Conservation (phyloP, 2,797 vertebrate genomes). For the Lateolabrax maculatus region DNA sequence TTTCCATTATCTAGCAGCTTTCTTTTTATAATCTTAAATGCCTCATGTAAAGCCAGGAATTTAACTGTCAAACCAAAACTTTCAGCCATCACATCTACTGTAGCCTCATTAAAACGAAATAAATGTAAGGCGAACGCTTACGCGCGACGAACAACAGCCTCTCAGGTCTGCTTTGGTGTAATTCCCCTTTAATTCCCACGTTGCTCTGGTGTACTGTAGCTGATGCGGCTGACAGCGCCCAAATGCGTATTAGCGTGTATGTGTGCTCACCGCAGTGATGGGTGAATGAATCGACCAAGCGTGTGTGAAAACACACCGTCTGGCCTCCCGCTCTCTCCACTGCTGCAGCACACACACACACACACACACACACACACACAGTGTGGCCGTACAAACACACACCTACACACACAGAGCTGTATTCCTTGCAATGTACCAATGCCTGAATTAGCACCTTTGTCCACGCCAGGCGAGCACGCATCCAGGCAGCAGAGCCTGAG, state of each 20-base stretch:
- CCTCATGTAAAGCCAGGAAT: background rate
- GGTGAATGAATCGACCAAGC: constrained; percentile 74
- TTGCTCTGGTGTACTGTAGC: constrained; percentile 50
- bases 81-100: background rate
- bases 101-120: background rate
- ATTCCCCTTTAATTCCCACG: constrained; percentile 62
- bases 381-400: constrained; percentile 26
- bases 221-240: constrained; percentile 63
- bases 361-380: constrained; percentile 35
- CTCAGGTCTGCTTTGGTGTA: constrained; percentile 1
- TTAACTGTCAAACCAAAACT: background rate
- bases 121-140: background rate
- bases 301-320: constrained; percentile 68
- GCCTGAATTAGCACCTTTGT: constrained; percentile 69
- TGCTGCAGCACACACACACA: constrained; percentile 34
- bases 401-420: constrained; percentile 36
- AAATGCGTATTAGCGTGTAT: constrained; percentile 58
- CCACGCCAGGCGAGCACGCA: constrained; percentile 55
- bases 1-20: constrained; percentile 29
- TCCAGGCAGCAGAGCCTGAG: constrained; percentile 45
- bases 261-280: constrained; percentile 55
- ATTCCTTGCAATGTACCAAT: constrained; percentile 46
- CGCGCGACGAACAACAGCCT: constrained; percentile 2
- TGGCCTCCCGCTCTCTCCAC: constrained; percentile 50
- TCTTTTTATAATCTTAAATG: background rate